Evolutionary conservation across 2,888 invertebrate species (phyloP).

Genomic region (Scaptomyza tumidula): DNA sequence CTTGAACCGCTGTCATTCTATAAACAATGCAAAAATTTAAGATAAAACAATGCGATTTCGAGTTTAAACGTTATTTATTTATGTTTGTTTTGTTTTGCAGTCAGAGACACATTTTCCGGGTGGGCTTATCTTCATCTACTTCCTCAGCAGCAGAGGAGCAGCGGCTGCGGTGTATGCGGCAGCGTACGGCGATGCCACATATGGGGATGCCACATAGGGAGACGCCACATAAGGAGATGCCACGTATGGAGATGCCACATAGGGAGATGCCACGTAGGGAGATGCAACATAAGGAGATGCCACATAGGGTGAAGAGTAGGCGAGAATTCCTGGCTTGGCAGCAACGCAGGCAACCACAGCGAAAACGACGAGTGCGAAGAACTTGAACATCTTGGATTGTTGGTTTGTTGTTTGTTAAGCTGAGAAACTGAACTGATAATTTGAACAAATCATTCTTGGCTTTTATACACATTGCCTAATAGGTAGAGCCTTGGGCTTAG

Average conservation of each 20-base stretch:
- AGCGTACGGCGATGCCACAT: constrained; percentile 57
- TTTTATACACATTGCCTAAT: constrained; percentile 41
- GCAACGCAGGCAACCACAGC: constrained; percentile 75
- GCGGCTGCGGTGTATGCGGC: constrained; percentile 59
- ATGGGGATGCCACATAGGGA: constrained; percentile 61
- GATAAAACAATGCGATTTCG: constrained; percentile 34
- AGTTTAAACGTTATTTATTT: constrained; percentile 24
- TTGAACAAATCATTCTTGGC: constrained; percentile 11
- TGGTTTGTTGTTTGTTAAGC: constrained; percentile 21
- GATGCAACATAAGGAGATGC: constrained; percentile 84
- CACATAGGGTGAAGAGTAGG: constrained; percentile 84
- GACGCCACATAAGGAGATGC: constrained; percentile 81
- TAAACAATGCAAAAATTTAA: not conserved
- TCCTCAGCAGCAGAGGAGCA: constrained; percentile 66
- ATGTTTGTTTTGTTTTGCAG: constrained; percentile 12
- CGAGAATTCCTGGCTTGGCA: constrained; percentile 81
- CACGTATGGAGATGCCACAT: constrained; percentile 82
- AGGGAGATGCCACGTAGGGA: constrained; percentile 71
- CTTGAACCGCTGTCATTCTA: constrained; percentile 37
- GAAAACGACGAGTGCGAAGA: constrained; percentile 74
- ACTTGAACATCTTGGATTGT: constrained; percentile 70
- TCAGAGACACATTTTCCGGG: constrained; percentile 21
- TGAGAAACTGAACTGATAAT: constrained; percentile 57
- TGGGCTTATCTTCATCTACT: constrained; percentile 46
- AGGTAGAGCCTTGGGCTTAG: constrained; percentile 41